Conservation (phyloP, 2,113 vertebrate species). For the Pelecanus crispus region DNA sequence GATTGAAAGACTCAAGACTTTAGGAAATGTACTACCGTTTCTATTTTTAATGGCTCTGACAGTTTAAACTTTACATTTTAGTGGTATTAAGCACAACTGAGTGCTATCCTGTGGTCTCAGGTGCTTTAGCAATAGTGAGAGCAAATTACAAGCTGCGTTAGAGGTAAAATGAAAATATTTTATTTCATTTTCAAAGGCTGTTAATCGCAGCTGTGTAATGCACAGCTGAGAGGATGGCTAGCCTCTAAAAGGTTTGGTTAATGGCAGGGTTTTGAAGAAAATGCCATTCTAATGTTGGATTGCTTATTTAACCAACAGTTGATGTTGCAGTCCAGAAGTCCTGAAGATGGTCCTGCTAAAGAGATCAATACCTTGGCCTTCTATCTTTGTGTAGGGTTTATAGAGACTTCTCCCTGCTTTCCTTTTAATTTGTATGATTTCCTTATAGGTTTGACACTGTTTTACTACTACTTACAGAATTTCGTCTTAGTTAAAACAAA, state of each 20-base stretch:
- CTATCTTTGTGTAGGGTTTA: background rate
- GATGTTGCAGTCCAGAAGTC: background rate
- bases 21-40: background rate
- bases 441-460: background rate
- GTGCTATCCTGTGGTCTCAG: background rate
- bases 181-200: background rate
- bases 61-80: background rate
- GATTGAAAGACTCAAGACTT: background rate
- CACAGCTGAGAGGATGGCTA: background rate
- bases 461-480: background rate
- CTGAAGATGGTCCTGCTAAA: background rate
- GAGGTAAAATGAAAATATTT: constrained; percentile 4
- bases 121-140: background rate
- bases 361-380: background rate
- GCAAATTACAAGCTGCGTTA: background rate
- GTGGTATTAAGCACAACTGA: background rate
- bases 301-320: background rate
- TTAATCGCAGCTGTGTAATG: background rate
- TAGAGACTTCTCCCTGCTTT: background rate
- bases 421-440: background rate
- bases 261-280: background rate
- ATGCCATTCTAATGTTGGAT: background rate
- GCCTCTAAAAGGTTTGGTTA: background rate
- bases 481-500: background rate
- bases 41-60: background rate